These are phyloP conservation scores for Sanderia malayensis DNA, from an alignment of 30 jellyfish, hydroid and myxozoan genomes.

Conservation along the genomic window DNA sequence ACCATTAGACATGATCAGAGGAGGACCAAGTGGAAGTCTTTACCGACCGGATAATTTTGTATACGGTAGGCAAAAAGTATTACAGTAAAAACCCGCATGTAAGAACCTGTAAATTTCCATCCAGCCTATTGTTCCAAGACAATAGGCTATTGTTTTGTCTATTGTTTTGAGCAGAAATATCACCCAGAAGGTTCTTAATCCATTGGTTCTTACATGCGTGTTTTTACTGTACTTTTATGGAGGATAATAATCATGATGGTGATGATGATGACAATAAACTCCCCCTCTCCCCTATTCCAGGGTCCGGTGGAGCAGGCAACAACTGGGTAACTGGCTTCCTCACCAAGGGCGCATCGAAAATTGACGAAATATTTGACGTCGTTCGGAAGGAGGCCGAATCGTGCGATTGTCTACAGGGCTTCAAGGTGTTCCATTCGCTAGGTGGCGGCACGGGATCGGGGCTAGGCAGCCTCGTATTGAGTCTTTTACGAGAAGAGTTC, in stretches of 20 bases:
- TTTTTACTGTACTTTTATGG: too few relatives aligned
- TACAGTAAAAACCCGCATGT: too few relatives aligned
- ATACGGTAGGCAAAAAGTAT: slow-evolving; percentile 81
- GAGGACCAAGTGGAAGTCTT: slow-evolving; percentile 72
- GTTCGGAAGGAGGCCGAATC: slow-evolving; percentile 91
- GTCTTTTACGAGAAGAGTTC: slow-evolving; percentile 87
- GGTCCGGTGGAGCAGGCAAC: slow-evolving; percentile 94
- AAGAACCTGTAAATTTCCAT: too few relatives aligned
- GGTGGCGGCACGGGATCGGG: slow-evolving; percentile 99
- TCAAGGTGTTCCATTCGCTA: slow-evolving; percentile 86
- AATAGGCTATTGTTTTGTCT: too few relatives aligned
- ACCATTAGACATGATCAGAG: slow-evolving; percentile 79
- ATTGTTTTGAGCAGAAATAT: too few relatives aligned
- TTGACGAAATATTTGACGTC: slow-evolving; percentile 72
- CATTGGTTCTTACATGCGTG: too few relatives aligned
- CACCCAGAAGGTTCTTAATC: too few relatives aligned
- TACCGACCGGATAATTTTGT: slow-evolving; percentile 87
- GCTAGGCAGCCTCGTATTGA: slow-evolving; percentile 75
- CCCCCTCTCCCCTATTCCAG: too few relatives aligned
- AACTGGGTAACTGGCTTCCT: slow-evolving; percentile 97
- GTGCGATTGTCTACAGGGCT: slow-evolving; percentile 96
- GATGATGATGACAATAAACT: too few relatives aligned
- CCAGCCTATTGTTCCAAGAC: too few relatives aligned
- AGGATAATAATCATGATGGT: too few relatives aligned
- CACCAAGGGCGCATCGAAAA: slow-evolving; percentile 72